Conservation (phyloP, 1,140 invertebrate species). For the Phenacoccus solenopsis region DNA sequence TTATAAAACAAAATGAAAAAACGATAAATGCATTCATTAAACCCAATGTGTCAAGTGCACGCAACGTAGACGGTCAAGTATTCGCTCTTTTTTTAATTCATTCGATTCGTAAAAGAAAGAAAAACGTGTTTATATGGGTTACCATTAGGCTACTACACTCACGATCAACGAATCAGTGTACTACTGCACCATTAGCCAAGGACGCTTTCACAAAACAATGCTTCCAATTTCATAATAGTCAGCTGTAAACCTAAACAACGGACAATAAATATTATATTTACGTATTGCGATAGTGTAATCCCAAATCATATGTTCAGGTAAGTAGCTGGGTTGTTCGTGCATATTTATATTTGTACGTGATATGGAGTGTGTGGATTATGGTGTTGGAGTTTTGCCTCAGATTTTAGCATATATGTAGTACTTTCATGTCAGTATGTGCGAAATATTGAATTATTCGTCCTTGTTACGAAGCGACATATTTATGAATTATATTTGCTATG, state of each 20-base stretch:
- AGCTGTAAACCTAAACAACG: background rate
- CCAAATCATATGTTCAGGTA: slow-evolving; percentile 7
- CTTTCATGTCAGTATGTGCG: no score
- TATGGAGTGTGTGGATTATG: no score
- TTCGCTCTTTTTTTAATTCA: background rate
- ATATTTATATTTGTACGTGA: no score
- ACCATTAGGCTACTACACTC: background rate
- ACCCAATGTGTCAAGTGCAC: background rate
- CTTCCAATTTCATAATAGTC: slow-evolving; percentile 14
- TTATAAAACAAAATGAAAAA: no score
- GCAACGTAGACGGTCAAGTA: background rate
- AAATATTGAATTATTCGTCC: no score
- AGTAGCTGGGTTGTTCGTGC: no score
- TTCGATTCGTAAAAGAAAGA: no score
- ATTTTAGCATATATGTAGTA: no score
- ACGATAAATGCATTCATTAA: no score
- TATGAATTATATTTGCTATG: no score
- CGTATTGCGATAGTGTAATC: slow-evolving; percentile 3
- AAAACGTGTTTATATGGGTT: background rate
- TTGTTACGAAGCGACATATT: no score
- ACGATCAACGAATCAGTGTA: background rate
- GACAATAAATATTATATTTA: slow-evolving; percentile 8
- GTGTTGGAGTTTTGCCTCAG: no score
- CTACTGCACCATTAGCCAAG: background rate
- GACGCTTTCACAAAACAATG: slow-evolving; percentile 17